Evolutionary conservation across 23 tunicate species (phyloP).

Genomic region (Styela plicata): DNA sequence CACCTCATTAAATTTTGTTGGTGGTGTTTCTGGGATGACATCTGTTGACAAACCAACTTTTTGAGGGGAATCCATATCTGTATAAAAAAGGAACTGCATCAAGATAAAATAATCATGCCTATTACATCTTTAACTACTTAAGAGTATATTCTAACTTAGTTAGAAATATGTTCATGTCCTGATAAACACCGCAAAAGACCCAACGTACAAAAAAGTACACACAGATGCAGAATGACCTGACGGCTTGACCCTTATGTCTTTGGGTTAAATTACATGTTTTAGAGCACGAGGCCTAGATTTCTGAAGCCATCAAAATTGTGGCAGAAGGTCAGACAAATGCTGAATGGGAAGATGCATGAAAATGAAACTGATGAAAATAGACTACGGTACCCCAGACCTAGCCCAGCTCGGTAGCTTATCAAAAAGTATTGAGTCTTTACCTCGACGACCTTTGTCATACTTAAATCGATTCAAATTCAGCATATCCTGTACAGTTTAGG

Average conservation of each 20-base stretch:
- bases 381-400: not conserved
- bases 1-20: not conserved
- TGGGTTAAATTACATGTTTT: not conserved
- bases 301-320: too few relatives aligned
- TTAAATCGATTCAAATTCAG: not conserved
- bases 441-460: not conserved
- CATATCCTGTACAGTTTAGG: too few relatives aligned
- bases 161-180: too few relatives aligned
- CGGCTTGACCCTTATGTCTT: not conserved
- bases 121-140: not conserved
- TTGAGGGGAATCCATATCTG: not conserved
- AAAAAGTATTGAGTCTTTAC: not conserved
- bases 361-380: not conserved
- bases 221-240: not conserved
- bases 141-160: too few relatives aligned
- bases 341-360: too few relatives aligned
- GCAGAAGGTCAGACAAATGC: too few relatives aligned
- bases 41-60: not conserved
- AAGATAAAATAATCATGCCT: not conserved
- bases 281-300: too few relatives aligned
- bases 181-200: too few relatives aligned
- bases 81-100: not conserved
- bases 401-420: not conserved
- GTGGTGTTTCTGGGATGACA: slow-evolving; percentile 10
- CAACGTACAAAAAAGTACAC: not conserved